Conservation (phyloP, 2,888 invertebrate genomes). For the Netelia inedita region DNA sequence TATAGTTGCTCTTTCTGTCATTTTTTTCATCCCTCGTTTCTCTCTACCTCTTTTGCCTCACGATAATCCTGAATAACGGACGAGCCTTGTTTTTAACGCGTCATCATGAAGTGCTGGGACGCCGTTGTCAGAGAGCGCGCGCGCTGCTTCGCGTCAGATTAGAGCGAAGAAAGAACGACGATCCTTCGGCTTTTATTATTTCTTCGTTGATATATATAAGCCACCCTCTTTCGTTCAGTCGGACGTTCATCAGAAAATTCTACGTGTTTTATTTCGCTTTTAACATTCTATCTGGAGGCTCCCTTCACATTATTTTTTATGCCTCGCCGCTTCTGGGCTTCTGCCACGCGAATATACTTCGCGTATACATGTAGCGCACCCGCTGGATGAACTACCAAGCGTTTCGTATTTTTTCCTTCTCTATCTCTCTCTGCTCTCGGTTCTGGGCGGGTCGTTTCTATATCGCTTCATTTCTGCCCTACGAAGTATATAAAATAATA, state of each 20-base stretch:
- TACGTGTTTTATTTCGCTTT: slow-evolving; percentile 18
- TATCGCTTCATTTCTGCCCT: not conserved
- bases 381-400: not conserved
- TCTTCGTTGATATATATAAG: slow-evolving; percentile 14
- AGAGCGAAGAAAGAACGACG: slow-evolving; percentile 26
- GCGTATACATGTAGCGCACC: not conserved
- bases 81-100: slow-evolving; percentile 73
- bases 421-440: not conserved
- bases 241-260: slow-evolving; percentile 11
- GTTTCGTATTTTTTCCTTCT: not conserved
- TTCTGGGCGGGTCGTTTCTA: not conserved
- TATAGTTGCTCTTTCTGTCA: not conserved
- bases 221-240: not conserved
- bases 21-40: not conserved
- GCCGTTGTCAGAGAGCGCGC: slow-evolving; percentile 13
- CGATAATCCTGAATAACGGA: slow-evolving; percentile 78
- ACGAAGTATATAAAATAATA: not conserved
- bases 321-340: not conserved
- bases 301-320: not conserved
- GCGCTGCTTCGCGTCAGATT: slow-evolving; percentile 38
- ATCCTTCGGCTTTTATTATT: slow-evolving; percentile 29
- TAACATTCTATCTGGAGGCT: slow-evolving; percentile 15
- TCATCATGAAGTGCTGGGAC: slow-evolving; percentile 39
- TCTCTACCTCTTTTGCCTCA: slow-evolving; percentile 26
- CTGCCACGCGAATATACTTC: not conserved